A percentile compares a stretch with the other conserved stretches of the same genome.
phyloP scores from a whole-genome alignment of 2,113 vertebrate species.

The Mola mola region DNA sequence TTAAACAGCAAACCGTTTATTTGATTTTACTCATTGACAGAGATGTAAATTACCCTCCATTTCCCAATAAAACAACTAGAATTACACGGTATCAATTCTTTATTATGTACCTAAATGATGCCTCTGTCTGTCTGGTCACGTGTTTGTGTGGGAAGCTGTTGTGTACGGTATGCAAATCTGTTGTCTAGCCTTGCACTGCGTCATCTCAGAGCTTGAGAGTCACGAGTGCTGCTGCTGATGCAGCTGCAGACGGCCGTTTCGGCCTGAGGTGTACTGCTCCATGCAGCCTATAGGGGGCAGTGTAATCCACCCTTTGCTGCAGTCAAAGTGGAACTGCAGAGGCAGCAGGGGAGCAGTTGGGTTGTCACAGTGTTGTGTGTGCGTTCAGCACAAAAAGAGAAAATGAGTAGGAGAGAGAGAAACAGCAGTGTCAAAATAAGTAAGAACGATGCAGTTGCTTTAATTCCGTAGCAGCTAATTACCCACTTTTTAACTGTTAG shows the following conservation, averaged over 20 bases:
- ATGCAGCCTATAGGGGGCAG: constrained; percentile 61
- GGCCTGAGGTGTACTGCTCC: constrained; percentile 33
- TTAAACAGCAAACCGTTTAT: too few relatives aligned
- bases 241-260: constrained; percentile 49
- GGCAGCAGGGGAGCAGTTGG: constrained; percentile 42
- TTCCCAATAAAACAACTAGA: too few relatives aligned
- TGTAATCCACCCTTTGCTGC: constrained; percentile 44
- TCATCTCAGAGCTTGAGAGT: constrained; percentile 68
- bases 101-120: too few relatives aligned
- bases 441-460: constrained; percentile 1
- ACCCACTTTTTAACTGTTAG: not conserved
- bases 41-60: not conserved
- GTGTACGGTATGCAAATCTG: constrained; percentile 18
- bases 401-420: not conserved
- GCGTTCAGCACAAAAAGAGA: not conserved
- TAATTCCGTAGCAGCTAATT: not conserved
- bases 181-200: constrained; percentile 59
- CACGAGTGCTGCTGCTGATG: constrained; percentile 64
- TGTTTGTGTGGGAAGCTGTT: constrained; percentile 10
- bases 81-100: too few relatives aligned
- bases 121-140: too few relatives aligned
- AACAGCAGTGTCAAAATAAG: not conserved
- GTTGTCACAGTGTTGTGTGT: constrained; percentile 19
- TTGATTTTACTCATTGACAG: not conserved
- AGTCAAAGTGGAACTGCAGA: constrained; percentile 51